A percentile compares a stretch with the other conserved stretches of the same genome.
Conservation (phyloP, 2,797 vertebrate genomes). For the Apodemus agrarius region DNA sequence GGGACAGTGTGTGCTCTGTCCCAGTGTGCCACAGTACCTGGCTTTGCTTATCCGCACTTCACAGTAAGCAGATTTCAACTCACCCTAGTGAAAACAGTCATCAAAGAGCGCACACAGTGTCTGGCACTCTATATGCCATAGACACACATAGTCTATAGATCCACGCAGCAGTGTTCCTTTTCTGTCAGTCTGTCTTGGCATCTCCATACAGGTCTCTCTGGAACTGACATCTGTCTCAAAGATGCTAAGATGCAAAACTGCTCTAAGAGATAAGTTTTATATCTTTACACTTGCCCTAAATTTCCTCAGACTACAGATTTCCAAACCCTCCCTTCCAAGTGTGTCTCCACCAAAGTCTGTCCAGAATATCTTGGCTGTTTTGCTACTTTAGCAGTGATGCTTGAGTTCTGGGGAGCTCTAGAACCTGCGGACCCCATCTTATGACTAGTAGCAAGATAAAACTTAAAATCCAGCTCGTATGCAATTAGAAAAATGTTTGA, state of each 20-base stretch:
- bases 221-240: constrained; percentile 18
- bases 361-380: constrained; percentile 15
- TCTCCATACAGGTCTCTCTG: not conserved
- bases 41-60: not conserved
- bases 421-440: not conserved
- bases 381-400: not conserved
- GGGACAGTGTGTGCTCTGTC: constrained; percentile 38
- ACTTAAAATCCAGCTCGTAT: not conserved
- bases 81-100: not conserved
- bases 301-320: constrained; percentile 28
- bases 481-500: not conserved
- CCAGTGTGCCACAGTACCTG: not conserved
- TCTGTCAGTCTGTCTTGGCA: not conserved
- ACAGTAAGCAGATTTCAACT: not conserved
- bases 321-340: not conserved
- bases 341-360: not conserved
- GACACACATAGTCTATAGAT: not conserved
- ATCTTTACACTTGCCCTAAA: constrained; percentile 48
- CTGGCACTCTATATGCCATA: not conserved
- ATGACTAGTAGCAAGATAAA: not conserved
- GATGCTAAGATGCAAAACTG: constrained; percentile 38
- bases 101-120: not conserved
- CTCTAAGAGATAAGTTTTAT: constrained; percentile 12
- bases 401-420: not conserved
- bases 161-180: not conserved